Evolutionary conservation across 2,888 invertebrate species (phyloP).

Genomic region (Spodoptera picta): DNA sequence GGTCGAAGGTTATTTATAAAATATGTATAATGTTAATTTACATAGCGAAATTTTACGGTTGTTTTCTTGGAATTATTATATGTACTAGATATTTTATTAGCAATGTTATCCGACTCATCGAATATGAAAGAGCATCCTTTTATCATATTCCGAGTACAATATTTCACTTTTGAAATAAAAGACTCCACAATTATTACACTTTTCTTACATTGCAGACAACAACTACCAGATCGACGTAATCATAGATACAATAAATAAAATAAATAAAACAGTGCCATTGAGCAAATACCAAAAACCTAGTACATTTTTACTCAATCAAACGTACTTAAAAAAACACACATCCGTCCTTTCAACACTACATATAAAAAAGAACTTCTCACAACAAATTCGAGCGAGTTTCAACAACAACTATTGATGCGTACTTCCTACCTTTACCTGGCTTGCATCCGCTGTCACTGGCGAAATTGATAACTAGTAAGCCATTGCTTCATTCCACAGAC

Average conservation of each 20-base stretch:
- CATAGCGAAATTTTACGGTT: background rate
- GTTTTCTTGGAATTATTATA: no score
- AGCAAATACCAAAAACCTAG: no score
- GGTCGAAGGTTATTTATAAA: background rate
- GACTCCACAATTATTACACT: no score
- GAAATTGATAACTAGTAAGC: slow-evolving; percentile 63
- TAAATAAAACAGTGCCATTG: no score
- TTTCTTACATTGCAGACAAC: no score
- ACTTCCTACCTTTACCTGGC: slow-evolving; percentile 53
- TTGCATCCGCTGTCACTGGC: slow-evolving; percentile 59
- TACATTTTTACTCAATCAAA: slow-evolving; percentile 1
- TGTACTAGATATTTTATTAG: no score
- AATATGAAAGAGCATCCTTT: no score
- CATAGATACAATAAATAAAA: no score
- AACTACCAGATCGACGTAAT: no score
- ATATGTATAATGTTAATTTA: background rate
- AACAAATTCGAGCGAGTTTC: slow-evolving; percentile 33
- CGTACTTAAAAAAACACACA: slow-evolving; percentile 12
- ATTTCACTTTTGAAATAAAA: background rate
- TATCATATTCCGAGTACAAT: no score
- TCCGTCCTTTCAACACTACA: slow-evolving; percentile 15
- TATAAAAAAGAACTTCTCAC: slow-evolving; percentile 28
- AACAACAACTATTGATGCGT: slow-evolving; percentile 41
- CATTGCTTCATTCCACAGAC: slow-evolving; percentile 62
- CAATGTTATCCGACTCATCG: no score